These are phyloP conservation scores for Hormiphora californensis DNA, from an alignment of 37 sponge, comb jelly and placozoan genomes.

Conservation along the genomic window DNA sequence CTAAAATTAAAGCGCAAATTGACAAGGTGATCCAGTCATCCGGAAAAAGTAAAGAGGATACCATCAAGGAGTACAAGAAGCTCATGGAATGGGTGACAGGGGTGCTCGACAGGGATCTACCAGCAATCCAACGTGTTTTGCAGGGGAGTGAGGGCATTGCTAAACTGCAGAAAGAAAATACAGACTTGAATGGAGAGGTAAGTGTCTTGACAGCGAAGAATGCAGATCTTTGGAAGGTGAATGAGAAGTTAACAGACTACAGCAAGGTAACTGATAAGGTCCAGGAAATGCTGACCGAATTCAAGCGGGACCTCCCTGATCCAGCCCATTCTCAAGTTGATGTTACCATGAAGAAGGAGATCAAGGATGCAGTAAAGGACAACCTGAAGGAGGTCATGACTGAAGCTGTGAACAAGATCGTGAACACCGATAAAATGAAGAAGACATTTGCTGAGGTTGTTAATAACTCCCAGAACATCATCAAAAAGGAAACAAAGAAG, in stretches of 20 bases:
- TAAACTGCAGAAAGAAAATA: too few relatives aligned
- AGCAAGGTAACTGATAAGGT: conserved; percentile 7
- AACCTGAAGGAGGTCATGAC: not conserved
- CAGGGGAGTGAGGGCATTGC: too few relatives aligned
- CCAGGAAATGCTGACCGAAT: conserved; percentile 7
- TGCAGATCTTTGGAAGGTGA: not conserved
- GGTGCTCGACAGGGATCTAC: not conserved
- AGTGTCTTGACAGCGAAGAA: too few relatives aligned
- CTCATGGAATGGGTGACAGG: not conserved
- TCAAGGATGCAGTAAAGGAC: not conserved
- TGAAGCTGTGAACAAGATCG: not conserved
- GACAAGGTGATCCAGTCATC: not conserved
- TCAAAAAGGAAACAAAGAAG: not conserved
- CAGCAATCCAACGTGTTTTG: too few relatives aligned
- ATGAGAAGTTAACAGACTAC: conserved; percentile 29
- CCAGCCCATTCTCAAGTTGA: too few relatives aligned
- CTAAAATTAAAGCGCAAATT: not conserved
- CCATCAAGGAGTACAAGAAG: not conserved
- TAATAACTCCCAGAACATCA: not conserved
- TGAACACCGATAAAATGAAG: conserved; percentile 8
- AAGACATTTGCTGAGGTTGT: conserved; percentile 26
- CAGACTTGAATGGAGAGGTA: too few relatives aligned
- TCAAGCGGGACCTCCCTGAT: not conserved
- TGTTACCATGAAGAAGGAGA: not conserved
- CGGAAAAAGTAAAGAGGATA: not conserved